A percentile compares a stretch with the other conserved stretches of the same genome.
Conservation (phyloP, 2,113 vertebrate genomes). For the Dicrurus megarhynchus region DNA sequence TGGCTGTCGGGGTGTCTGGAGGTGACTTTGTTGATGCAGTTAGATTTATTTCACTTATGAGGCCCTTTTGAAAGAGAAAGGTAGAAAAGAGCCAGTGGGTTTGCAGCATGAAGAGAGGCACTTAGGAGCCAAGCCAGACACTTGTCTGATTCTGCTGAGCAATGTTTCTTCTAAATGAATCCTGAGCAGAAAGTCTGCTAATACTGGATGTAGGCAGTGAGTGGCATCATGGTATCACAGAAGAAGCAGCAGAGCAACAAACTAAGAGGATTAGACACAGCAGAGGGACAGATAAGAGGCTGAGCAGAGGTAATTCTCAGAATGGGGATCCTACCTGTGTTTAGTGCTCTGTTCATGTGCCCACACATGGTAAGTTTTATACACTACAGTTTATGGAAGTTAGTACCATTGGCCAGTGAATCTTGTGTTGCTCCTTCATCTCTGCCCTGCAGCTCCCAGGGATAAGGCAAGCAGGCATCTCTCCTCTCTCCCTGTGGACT, state of each 20-base stretch:
- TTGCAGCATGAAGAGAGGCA: neutral
- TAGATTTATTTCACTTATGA: neutral
- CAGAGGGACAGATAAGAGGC: neutral
- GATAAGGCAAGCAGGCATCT: neutral
- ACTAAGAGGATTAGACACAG: neutral
- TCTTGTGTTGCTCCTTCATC: neutral
- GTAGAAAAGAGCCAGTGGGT: neutral
- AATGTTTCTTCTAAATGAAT: neutral
- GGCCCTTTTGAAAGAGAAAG: neutral
- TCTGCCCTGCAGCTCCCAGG: neutral
- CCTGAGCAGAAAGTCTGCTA: neutral
- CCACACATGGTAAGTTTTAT: neutral
- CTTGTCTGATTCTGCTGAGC: neutral
- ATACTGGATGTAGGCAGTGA: constrained; percentile 26
- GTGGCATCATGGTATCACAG: constrained; percentile 31
- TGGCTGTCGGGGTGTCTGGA: neutral
- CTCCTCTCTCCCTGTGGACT: neutral
- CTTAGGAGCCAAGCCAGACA: neutral
- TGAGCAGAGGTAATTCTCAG: neutral
- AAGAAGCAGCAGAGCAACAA: neutral
- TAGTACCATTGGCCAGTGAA: neutral
- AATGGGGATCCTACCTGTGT: neutral
- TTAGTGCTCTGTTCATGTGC: neutral
- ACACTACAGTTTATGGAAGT: neutral
- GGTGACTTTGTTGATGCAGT: neutral